A percentile compares a stretch with the other conserved stretches of the same genome.
These are phyloP conservation scores for Bemisia tabaci DNA, from an alignment of 1,140 invertebrate species.

Conservation along the genomic window DNA sequence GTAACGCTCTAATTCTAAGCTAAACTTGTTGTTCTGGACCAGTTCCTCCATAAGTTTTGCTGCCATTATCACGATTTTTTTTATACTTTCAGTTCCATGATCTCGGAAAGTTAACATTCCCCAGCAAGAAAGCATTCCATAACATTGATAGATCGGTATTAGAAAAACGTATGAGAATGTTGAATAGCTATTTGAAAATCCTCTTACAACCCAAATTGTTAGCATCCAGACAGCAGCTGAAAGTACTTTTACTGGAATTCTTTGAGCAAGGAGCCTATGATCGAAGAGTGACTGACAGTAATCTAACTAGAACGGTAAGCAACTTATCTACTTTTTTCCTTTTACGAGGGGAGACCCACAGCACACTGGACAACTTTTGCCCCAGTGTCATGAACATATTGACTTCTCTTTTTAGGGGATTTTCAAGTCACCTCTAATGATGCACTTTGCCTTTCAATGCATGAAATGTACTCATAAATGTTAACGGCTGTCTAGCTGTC, in stretches of 20 bases:
- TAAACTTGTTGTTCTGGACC: too few species aligned
- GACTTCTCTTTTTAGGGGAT: too few species aligned
- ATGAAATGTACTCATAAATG: too few species aligned
- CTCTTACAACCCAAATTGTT: slow-evolving; percentile 46
- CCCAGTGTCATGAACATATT: too few species aligned
- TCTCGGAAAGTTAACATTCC: slow-evolving; percentile 64
- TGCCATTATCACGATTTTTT: slow-evolving; percentile 13
- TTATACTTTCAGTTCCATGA: slow-evolving; percentile 53
- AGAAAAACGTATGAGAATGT: slow-evolving; percentile 68
- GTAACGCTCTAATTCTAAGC: too few species aligned
- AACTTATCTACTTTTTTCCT: too few species aligned
- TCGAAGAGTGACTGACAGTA: slow-evolving; percentile 39
- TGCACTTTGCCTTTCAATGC: too few species aligned
- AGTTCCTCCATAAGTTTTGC: too few species aligned
- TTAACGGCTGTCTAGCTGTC: too few species aligned
- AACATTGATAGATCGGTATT: slow-evolving; percentile 79
- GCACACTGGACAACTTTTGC: too few species aligned
- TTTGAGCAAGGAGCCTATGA: slow-evolving; percentile 68
- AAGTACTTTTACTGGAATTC: slow-evolving; percentile 56
- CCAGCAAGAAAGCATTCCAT: slow-evolving; percentile 86
- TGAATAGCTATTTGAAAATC: slow-evolving; percentile 69
- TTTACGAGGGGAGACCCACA: too few species aligned
- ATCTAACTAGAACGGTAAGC: slow-evolving; percentile 41
- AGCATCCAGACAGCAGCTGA: slow-evolving; percentile 46
- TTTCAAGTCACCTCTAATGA: too few species aligned